Percentiles rank a stretch among this genome's conserved stretches.
Conservation (phyloP, 2,797 vertebrate genomes). For the Phylloscopus collybita region DNA sequence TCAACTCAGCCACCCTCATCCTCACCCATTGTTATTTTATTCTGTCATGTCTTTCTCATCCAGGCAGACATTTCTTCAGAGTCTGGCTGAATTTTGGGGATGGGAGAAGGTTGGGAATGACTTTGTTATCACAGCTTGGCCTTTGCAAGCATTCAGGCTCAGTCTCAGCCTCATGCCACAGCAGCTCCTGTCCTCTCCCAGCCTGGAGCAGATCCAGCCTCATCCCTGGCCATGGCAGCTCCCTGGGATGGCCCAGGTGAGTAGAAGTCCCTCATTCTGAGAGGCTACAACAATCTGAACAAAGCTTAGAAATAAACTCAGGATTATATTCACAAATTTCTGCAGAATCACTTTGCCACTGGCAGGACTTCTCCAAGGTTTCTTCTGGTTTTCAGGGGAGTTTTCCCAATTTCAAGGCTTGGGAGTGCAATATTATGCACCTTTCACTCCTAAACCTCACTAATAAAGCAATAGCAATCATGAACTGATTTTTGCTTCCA, state of each 20-base stretch:
- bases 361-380: not conserved
- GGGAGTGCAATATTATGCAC: rapidly evolving
- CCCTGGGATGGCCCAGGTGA: not conserved
- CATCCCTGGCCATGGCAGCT: not conserved
- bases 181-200: rapidly evolving
- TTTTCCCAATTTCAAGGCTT: not conserved
- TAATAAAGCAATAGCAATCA: not conserved
- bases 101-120: not conserved
- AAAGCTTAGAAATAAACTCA: not conserved
- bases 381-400: not conserved
- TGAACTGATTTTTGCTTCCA: not conserved
- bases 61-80: not conserved
- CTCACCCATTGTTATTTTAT: not conserved
- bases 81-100: not conserved
- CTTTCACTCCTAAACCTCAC: not conserved
- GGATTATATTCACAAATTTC: not conserved
- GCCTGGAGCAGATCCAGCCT: not conserved
- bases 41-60: not conserved
- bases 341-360: not conserved
- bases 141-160: not conserved
- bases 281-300: not conserved
- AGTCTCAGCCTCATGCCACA: not conserved
- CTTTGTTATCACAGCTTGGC: not conserved
- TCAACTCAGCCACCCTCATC: rapidly evolving
- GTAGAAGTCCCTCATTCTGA: not conserved